These are phyloP conservation scores for Avahi laniger DNA, from an alignment of 2,797 vertebrate genomes.

Conservation along the genomic window DNA sequence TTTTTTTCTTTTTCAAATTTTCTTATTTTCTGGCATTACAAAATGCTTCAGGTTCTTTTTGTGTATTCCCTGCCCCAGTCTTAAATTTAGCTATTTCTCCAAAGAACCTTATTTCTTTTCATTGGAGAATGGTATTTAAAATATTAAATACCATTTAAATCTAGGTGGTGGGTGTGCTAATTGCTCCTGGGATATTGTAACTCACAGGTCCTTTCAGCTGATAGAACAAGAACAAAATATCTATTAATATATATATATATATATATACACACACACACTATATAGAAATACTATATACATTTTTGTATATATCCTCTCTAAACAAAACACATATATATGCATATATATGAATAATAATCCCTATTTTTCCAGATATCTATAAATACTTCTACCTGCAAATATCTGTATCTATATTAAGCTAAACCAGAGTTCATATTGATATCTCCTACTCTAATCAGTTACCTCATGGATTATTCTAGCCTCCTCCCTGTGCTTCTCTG, in stretches of 20 bases:
- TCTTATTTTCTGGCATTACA: neutral
- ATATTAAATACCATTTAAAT: neutral
- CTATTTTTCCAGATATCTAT: neutral
- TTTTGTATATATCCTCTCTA: too few species aligned
- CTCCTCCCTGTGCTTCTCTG: neutral
- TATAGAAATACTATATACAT: too few species aligned
- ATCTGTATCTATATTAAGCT: neutral
- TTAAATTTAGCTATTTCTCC: neutral
- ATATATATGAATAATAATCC: neutral
- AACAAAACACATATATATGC: too few species aligned
- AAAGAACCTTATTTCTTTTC: neutral
- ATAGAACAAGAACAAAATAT: too few species aligned
- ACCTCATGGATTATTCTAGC: neutral
- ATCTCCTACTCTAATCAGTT: neutral
- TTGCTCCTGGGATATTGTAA: neutral
- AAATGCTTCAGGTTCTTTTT: neutral
- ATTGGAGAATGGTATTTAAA: neutral
- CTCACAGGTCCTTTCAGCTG: neutral
- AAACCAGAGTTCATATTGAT: neutral
- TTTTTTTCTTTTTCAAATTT: neutral
- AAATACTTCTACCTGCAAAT: neutral
- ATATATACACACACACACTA: too few species aligned
- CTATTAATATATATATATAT: too few species aligned
- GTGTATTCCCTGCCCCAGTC: fast-evolving
- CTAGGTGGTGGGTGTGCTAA: neutral